Evolutionary conservation across 2,113 vertebrate genomes (phyloP).

Genomic region (Sterna hirundo): DNA sequence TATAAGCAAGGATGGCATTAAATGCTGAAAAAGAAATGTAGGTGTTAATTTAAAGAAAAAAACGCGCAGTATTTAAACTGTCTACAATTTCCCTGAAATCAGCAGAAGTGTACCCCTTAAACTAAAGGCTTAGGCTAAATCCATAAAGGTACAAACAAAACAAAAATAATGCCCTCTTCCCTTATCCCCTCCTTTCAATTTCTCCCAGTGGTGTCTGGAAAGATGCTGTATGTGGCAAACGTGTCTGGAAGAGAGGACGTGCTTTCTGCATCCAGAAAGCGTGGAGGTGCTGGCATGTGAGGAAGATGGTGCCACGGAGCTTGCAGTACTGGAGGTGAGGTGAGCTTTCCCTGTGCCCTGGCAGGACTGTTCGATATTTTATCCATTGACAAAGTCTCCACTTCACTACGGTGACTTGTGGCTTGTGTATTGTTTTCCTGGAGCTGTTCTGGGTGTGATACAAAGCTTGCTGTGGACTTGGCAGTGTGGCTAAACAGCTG

Average conservation of each 20-base stretch:
- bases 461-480: neutral
- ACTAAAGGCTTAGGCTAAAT: neutral
- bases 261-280: neutral
- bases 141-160: neutral
- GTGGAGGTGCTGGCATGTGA: neutral
- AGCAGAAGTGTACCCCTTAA: neutral
- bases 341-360: neutral
- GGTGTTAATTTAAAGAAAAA: neutral
- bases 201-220: neutral
- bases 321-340: neutral
- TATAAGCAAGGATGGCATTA: neutral
- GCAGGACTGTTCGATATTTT: neutral
- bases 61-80: neutral
- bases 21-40: neutral
- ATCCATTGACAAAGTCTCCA: neutral
- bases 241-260: neutral
- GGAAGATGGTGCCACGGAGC: accelerated
- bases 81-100: neutral
- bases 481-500: conserved; percentile 34
- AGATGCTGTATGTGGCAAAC: accelerated
- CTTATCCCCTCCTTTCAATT: neutral
- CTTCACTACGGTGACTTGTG: neutral
- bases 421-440: neutral
- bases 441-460: neutral
- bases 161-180: neutral